Evolutionary conservation across 2,113 vertebrate species (phyloP).

Genomic region (Ifrita kowaldi): DNA sequence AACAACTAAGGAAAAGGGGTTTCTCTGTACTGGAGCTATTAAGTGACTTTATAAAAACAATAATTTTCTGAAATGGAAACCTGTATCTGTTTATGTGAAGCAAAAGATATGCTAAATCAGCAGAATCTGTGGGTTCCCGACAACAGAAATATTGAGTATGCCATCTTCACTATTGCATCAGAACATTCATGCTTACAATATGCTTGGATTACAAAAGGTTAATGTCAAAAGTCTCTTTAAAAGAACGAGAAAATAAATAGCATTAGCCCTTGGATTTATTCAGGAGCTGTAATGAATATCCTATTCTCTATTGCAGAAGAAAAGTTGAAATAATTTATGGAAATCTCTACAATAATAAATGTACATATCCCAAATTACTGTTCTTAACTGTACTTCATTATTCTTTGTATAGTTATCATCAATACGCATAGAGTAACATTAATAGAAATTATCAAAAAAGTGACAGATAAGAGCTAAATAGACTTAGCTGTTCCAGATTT

Average conservation of each 20-base stretch:
- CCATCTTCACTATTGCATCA: not conserved
- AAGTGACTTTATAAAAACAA: not conserved
- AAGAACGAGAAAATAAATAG: not conserved
- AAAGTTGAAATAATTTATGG: not conserved
- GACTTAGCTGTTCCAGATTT: not conserved
- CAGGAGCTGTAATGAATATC: not conserved
- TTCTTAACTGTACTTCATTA: slow-evolving; percentile 6
- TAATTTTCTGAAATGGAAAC: not conserved
- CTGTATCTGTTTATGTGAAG: not conserved
- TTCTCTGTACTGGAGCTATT: not conserved
- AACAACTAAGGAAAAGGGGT: not conserved
- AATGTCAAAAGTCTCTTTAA: not conserved
- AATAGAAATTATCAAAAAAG: slow-evolving; percentile 36
- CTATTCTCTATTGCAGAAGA: not conserved
- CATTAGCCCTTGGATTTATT: not conserved
- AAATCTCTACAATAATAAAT: slow-evolving; percentile 1
- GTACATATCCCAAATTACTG: not conserved
- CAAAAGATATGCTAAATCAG: not conserved
- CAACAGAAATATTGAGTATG: not conserved
- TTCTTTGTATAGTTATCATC: slow-evolving; percentile 14
- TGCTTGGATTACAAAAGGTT: not conserved
- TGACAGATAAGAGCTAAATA: slow-evolving; percentile 17
- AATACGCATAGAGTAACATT: not conserved
- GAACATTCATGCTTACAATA: not conserved
- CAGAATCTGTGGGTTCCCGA: not conserved